These are phyloP conservation scores for Plodia interpunctella DNA, from an alignment of 1,140 invertebrate species.

Conservation along the genomic window DNA sequence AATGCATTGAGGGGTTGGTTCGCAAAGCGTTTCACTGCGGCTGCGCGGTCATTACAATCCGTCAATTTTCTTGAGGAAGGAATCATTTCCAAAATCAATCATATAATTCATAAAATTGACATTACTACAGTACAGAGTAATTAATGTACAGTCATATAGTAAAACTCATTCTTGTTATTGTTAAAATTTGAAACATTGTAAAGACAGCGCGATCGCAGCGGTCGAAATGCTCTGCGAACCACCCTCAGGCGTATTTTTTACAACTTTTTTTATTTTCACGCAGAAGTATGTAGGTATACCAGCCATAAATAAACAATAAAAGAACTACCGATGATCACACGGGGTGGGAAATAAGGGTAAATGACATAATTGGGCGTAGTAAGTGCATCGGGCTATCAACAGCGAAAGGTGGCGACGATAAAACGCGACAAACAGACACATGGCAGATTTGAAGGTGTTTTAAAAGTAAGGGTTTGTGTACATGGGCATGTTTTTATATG, in stretches of 20 bases:
- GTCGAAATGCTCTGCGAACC: no score
- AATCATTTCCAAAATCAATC: no score
- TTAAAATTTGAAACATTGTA: no score
- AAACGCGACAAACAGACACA: not conserved
- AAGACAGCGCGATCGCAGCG: no score
- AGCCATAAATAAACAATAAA: conserved; percentile 4
- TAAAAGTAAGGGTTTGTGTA: not conserved
- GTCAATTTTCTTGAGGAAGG: no score
- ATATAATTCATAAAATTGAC: no score
- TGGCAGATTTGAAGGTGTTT: not conserved
- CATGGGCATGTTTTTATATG: not conserved
- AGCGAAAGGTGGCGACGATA: not conserved
- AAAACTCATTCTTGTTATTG: no score
- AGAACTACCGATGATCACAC: conserved; percentile 4
- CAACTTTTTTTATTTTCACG: not conserved
- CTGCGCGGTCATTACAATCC: no score
- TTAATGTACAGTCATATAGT: no score
- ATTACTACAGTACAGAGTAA: no score
- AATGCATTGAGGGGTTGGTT: no score
- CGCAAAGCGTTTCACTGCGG: no score
- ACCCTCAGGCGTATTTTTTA: not conserved
- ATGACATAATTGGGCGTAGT: conserved; percentile 3
- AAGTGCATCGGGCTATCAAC: conserved; percentile 1
- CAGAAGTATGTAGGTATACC: not conserved
- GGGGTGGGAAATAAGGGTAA: not conserved